phyloP scores from a whole-genome alignment of 2,888 invertebrate species.

The Lasioglossum figueresi region DNA sequence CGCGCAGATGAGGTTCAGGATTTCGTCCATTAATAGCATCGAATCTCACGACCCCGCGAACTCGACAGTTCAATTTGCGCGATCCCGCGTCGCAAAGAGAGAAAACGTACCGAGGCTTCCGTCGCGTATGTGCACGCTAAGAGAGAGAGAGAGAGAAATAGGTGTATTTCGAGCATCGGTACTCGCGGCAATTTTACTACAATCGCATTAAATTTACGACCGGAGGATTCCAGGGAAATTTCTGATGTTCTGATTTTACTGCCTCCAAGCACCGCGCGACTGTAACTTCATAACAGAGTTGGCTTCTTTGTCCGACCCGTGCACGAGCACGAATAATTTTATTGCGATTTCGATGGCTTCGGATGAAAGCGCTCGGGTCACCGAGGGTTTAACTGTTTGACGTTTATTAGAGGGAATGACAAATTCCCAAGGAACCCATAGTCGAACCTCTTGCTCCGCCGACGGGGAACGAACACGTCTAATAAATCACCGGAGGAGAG shows the following conservation, averaged over 20 bases:
- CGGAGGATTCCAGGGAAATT: neutral
- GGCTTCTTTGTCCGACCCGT: slow-evolving; percentile 20
- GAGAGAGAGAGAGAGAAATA: neutral
- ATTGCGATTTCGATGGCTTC: slow-evolving; percentile 41
- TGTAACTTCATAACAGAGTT: slow-evolving; percentile 39
- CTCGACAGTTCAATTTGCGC: slow-evolving; percentile 2
- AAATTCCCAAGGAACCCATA: slow-evolving; percentile 4
- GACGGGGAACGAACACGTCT: neutral
- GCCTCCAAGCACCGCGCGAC: slow-evolving; percentile 22
- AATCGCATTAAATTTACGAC: slow-evolving; percentile 47
- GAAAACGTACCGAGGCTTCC: slow-evolving; percentile 1
- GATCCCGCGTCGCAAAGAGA: neutral
- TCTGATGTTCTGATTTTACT: slow-evolving; percentile 47
- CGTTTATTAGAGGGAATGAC: slow-evolving; percentile 20
- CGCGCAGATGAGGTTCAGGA: neutral
- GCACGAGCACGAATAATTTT: slow-evolving; percentile 45
- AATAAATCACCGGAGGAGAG: neutral
- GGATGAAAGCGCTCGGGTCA: slow-evolving; percentile 1
- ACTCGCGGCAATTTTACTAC: slow-evolving; percentile 42
- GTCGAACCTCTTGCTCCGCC: neutral
- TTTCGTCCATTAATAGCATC: slow-evolving; percentile 1
- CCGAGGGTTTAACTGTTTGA: slow-evolving; percentile 14
- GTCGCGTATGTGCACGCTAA: neutral
- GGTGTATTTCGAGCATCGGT: slow-evolving; percentile 1
- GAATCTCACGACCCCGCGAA: neutral